phyloP scores from a whole-genome alignment of 1,140 invertebrate species.

The Drosophila fuyamai region DNA sequence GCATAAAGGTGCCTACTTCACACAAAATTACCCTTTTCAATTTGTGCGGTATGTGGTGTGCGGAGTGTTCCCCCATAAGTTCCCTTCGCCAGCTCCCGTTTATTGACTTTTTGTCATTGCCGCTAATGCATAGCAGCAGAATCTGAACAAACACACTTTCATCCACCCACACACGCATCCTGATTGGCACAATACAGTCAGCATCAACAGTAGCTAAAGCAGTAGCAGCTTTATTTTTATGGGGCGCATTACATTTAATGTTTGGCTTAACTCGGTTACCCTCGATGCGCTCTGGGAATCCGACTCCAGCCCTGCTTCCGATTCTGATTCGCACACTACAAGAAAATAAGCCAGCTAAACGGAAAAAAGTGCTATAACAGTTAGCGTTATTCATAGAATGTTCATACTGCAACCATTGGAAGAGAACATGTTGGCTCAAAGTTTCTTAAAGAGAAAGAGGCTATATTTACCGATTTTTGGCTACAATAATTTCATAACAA shows the following conservation, averaged over 20 bases:
- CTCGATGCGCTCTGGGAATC: constrained; percentile 47
- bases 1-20: constrained; percentile 81
- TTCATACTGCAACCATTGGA: no score
- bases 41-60: constrained; percentile 67
- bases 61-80: constrained; percentile 16
- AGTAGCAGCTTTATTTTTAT: constrained; percentile 80
- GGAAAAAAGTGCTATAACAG: no score
- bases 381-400: no score
- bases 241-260: constrained; percentile 77
- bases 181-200: constrained; percentile 39
- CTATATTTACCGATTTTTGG: no score
- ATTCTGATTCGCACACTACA: constrained; percentile 23
- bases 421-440: no score
- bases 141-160: constrained; percentile 36
- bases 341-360: constrained; percentile 1
- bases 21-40: constrained; percentile 84
- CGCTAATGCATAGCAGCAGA: constrained; percentile 73
- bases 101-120: constrained; percentile 83
- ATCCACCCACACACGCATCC: constrained; percentile 26
- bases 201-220: constrained; percentile 40
- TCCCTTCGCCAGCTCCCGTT: constrained; percentile 48
- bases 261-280: constrained; percentile 78
- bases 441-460: no score
- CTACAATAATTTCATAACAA: no score
- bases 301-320: constrained; percentile 10